Percentiles rank a stretch among this genome's conserved stretches.
Evolutionary conservation across 35 echinoderm and acorn worm species (phyloP).

Genomic region (Ophioderma brevispina): DNA sequence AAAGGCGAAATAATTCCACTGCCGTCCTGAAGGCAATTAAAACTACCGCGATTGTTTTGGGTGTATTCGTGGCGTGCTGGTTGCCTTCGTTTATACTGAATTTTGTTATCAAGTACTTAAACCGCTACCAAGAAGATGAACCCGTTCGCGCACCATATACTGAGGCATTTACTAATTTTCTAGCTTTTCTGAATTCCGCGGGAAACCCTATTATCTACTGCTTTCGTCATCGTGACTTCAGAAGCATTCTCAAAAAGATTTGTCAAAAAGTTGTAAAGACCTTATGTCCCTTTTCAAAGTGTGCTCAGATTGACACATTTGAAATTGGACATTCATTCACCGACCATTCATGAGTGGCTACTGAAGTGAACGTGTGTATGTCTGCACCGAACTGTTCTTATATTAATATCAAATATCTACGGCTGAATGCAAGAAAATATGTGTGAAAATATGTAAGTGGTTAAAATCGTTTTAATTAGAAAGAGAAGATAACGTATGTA

Average conservation of each 20-base stretch:
- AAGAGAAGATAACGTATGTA: too few relatives aligned
- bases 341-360: too few relatives aligned
- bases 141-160: neutral
- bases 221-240: neutral
- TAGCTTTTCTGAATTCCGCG: conserved; percentile 11
- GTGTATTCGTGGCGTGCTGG: conserved; percentile 17
- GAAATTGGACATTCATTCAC: too few relatives aligned
- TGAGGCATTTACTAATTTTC: neutral
- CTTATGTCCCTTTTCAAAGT: too few relatives aligned
- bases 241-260: conserved; percentile 2
- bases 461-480: too few relatives aligned
- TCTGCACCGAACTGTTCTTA: too few relatives aligned
- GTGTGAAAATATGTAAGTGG: too few relatives aligned
- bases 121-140: neutral
- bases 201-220: conserved; percentile 14
- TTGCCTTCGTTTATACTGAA: neutral
- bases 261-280: too few relatives aligned
- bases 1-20: neutral
- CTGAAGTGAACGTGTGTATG: too few relatives aligned
- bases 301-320: too few relatives aligned
- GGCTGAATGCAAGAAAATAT: too few relatives aligned
- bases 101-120: conserved; percentile 1
- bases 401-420: too few relatives aligned
- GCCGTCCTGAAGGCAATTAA: conserved; percentile 2
- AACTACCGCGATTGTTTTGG: conserved; percentile 15